Conservation (phyloP, 2,888 invertebrate genomes). For the Ormyrus labotus region DNA sequence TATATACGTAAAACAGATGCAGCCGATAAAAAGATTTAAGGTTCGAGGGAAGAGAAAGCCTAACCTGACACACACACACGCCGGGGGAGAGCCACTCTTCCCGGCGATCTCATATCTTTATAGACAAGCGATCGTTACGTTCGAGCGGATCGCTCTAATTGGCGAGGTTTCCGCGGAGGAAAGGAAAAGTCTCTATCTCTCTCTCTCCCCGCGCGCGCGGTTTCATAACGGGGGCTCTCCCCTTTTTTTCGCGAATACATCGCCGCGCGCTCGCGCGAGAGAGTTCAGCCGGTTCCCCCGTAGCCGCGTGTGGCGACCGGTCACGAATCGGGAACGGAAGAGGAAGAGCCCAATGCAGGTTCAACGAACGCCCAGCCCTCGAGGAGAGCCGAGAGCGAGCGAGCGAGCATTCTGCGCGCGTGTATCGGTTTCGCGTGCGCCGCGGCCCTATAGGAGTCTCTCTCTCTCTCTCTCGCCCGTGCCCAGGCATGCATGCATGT, state of each 20-base stretch:
- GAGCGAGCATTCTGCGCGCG: too few species aligned
- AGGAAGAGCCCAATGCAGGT: constrained; percentile 43
- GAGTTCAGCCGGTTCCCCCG: not conserved
- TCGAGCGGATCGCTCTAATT: constrained; percentile 12
- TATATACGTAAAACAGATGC: too few species aligned
- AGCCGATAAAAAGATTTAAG: too few species aligned
- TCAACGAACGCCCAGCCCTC: constrained; percentile 54
- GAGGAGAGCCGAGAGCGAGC: too few species aligned
- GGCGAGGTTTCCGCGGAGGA: constrained; percentile 12
- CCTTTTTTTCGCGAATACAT: not conserved
- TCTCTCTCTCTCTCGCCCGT: not conserved
- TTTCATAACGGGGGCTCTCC: constrained; percentile 15
- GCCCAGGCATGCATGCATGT: not conserved
- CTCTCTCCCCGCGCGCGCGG: not conserved
- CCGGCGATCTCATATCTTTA: not conserved
- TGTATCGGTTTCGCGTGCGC: not conserved
- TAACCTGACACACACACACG: too few species aligned
- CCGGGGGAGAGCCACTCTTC: not conserved
- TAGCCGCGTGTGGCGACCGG: constrained; percentile 10
- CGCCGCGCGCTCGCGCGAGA: constrained; percentile 5
- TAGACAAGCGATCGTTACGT: not conserved
- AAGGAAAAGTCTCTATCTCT: not conserved
- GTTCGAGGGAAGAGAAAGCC: too few species aligned
- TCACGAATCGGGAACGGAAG: constrained; percentile 54
- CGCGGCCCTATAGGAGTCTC: constrained; percentile 17